Percentiles rank a stretch among this genome's conserved stretches.
These are phyloP conservation scores for Zootoca vivipara DNA, from an alignment of 2,113 vertebrate species.

Conservation along the genomic window DNA sequence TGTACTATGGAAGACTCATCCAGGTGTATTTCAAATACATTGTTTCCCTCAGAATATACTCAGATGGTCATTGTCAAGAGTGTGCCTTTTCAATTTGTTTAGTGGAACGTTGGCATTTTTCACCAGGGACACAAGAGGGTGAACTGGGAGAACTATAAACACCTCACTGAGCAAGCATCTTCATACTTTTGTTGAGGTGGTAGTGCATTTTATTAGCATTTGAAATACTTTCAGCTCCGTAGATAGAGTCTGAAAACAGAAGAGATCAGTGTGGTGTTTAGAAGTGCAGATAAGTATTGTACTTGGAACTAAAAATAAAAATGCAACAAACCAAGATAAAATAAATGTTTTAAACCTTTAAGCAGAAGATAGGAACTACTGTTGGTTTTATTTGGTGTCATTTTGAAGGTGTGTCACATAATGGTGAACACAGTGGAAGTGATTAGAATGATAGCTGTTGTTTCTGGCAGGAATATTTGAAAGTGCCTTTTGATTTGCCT, in stretches of 20 bases:
- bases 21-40: background rate
- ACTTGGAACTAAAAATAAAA: background rate
- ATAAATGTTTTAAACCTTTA: background rate
- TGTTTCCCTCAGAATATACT: background rate
- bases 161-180: background rate
- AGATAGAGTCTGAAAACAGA: background rate
- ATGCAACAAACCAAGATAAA: background rate
- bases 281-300: background rate
- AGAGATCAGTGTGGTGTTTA: background rate
- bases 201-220: background rate
- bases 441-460: background rate
- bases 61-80: background rate
- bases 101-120: background rate
- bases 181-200: background rate
- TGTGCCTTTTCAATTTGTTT: background rate
- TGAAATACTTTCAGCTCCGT: background rate
- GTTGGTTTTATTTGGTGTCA: background rate
- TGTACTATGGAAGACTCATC: background rate
- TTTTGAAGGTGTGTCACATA: background rate
- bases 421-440: background rate
- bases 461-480: conserved; percentile 27
- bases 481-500: background rate
- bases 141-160: background rate
- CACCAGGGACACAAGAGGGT: background rate
- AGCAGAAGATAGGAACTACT: background rate